These are phyloP conservation scores for Cepphus grylle DNA, from an alignment of 2,113 vertebrate species.

Conservation along the genomic window DNA sequence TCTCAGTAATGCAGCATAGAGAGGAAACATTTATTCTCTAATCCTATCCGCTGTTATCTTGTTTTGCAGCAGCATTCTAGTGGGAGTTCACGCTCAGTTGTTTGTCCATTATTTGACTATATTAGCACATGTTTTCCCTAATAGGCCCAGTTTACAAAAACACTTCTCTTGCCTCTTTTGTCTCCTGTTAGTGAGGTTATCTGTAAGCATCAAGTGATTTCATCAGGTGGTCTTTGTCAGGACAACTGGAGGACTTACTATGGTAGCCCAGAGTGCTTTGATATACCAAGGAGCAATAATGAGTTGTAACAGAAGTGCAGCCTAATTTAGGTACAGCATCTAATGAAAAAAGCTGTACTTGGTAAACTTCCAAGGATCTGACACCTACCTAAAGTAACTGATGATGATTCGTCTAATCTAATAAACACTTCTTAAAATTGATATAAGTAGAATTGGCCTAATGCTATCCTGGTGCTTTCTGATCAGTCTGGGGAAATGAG, in stretches of 20 bases:
- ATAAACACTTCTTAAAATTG: not conserved
- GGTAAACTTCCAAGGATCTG: not conserved
- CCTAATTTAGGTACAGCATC: not conserved
- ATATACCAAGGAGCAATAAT: not conserved
- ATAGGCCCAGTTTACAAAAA: not conserved
- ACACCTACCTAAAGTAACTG: not conserved
- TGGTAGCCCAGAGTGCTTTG: not conserved
- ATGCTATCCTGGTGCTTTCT: not conserved
- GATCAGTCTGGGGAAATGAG: not conserved
- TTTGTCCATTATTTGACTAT: not conserved
- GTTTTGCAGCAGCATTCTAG: not conserved
- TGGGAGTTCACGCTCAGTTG: not conserved
- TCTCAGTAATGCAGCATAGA: not conserved
- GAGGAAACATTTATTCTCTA: not conserved
- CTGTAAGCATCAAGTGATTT: not conserved
- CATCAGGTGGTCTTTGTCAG: not conserved
- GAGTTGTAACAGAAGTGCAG: not conserved
- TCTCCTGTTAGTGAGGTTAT: not conserved
- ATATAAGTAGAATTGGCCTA: not conserved
- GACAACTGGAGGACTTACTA: not conserved
- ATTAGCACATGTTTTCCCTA: not conserved
- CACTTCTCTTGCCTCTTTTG: not conserved
- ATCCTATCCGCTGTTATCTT: not conserved
- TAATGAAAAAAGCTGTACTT: not conserved
- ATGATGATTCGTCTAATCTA: not conserved